Conservation (phyloP, 2,888 invertebrate genomes). For the Crematogaster levior region DNA sequence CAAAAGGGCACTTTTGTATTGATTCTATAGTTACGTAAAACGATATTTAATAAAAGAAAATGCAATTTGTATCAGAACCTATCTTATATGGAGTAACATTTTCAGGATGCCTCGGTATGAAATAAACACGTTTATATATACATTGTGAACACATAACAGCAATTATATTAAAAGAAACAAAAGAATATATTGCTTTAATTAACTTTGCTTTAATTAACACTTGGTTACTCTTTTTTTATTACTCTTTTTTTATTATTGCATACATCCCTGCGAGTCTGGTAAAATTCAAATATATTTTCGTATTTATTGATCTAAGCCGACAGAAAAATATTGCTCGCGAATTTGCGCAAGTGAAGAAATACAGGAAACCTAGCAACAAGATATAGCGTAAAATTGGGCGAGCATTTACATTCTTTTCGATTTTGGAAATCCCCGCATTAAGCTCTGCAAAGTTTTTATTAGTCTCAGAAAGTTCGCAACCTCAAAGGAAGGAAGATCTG, state of each 20-base stretch:
- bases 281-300: slow-evolving; percentile 25
- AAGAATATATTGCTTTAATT: slow-evolving; percentile 12
- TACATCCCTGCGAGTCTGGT: neutral
- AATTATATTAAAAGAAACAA: neutral
- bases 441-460: slow-evolving; percentile 64
- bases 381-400: slow-evolving; percentile 48
- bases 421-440: slow-evolving; percentile 21
- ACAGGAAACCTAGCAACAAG: neutral
- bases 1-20: neutral
- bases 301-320: slow-evolving; percentile 35
- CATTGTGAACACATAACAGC: neutral
- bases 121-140: neutral
- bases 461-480: slow-evolving; percentile 59
- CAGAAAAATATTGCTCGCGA: slow-evolving; percentile 15
- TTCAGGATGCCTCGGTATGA: neutral
- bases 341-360: slow-evolving; percentile 13
- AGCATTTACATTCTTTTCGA: slow-evolving; percentile 58
- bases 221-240: neutral
- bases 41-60: neutral
- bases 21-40: neutral
- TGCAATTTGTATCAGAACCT: neutral
- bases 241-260: no score
- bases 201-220: neutral
- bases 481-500: slow-evolving; percentile 54
- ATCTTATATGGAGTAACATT: neutral